Conservation (phyloP, 2,888 invertebrate species). For the Catocala sponsa region DNA sequence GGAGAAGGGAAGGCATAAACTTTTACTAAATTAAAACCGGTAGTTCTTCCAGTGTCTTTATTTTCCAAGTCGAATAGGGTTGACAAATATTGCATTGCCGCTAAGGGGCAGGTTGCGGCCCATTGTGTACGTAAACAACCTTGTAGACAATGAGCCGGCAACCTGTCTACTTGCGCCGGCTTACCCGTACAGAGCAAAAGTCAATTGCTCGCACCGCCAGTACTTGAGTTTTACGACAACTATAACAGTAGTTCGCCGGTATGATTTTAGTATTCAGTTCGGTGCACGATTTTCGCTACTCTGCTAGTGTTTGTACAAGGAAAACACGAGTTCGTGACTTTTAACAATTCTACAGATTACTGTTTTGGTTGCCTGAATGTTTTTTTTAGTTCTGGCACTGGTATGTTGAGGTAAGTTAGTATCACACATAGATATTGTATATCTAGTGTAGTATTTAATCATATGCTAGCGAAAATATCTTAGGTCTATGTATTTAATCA, state of each 20-base stretch:
- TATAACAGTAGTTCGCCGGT: constrained; percentile 23
- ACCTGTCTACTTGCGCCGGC: constrained; percentile 9
- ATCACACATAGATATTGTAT: background rate
- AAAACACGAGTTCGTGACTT: constrained; percentile 38
- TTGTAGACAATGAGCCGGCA: constrained; percentile 29
- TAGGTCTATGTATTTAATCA: too few relatives aligned
- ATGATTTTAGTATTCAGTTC: constrained; percentile 43
- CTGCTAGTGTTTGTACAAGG: constrained; percentile 32
- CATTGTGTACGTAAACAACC: background rate
- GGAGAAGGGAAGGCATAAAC: background rate
- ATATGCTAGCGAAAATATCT: too few relatives aligned
- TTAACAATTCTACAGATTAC: constrained; percentile 22
- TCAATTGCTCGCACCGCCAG: constrained; percentile 25
- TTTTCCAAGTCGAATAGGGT: background rate
- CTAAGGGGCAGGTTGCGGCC: background rate
- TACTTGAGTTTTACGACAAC: constrained; percentile 32
- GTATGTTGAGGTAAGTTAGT: background rate
- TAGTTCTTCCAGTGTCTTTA: background rate
- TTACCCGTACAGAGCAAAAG: constrained; percentile 20
- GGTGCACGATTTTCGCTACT: constrained; percentile 15
- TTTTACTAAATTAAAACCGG: background rate
- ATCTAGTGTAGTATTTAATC: too few relatives aligned
- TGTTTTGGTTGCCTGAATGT: background rate
- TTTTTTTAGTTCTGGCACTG: background rate
- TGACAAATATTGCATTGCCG: constrained; percentile 1